Evolutionary conservation across 2,888 invertebrate species (phyloP).

Genomic region (Platycnemis pennipes): DNA sequence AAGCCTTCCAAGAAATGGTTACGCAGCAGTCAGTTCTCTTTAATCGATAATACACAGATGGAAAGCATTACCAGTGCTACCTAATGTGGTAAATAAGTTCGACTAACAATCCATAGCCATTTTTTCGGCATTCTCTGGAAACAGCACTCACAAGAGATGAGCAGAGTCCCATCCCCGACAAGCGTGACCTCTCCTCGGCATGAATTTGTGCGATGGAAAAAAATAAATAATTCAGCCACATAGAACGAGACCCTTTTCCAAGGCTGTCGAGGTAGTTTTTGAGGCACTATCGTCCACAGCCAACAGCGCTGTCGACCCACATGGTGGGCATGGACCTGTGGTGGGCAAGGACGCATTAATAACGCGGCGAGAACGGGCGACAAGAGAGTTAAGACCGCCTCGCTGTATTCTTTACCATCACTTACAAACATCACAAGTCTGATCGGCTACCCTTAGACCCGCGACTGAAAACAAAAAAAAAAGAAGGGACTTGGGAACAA

Average conservation of each 20-base stretch:
- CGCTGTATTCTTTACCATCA: background rate
- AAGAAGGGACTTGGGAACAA: background rate
- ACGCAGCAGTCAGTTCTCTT: too few species aligned
- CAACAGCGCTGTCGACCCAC: background rate
- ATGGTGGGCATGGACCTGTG: background rate
- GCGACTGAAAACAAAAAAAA: background rate
- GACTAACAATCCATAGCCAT: too few species aligned
- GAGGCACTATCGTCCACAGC: background rate
- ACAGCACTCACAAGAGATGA: too few species aligned
- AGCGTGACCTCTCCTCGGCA: too few species aligned
- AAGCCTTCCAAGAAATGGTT: too few species aligned
- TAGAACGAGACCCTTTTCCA: background rate
- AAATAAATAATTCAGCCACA: background rate
- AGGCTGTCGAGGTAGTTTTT: background rate
- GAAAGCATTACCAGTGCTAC: too few species aligned
- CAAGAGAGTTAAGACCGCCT: background rate
- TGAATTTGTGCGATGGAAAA: too few species aligned
- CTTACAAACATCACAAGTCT: background rate
- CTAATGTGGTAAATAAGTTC: too few species aligned
- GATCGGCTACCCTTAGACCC: background rate
- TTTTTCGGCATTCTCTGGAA: too few species aligned
- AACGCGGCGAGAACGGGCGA: background rate
- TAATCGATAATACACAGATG: too few species aligned
- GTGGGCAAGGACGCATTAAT: background rate
- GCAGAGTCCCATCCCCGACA: too few species aligned